Percentiles rank a stretch among this genome's conserved stretches.
phyloP scores from a whole-genome alignment of 1,140 invertebrate species.

The Drosophila biarmipes region DNA sequence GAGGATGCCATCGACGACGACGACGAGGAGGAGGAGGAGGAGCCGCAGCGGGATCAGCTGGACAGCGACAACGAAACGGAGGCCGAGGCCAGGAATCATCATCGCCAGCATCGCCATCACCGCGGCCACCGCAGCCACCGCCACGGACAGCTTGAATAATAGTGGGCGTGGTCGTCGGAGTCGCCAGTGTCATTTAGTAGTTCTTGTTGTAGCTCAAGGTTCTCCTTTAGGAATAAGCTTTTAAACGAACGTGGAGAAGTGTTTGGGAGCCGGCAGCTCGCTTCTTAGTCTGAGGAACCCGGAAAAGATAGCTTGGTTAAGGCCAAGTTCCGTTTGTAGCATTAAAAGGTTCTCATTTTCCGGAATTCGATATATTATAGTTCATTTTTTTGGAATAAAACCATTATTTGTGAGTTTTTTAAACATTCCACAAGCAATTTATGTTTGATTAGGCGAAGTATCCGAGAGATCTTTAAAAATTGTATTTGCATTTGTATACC shows the following conservation, averaged over 20 bases:
- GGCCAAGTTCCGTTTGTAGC: conserved; percentile 3
- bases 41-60: not conserved
- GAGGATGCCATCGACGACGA: conserved; percentile 84
- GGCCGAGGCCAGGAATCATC: conserved; percentile 21
- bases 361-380: not conserved
- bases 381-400: too few relatives aligned
- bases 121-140: conserved; percentile 26
- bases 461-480: not conserved
- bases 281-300: conserved; percentile 14
- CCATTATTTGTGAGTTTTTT: too few relatives aligned
- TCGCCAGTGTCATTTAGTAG: conserved; percentile 39
- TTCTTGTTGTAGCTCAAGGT: conserved; percentile 52
- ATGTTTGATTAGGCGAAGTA: too few relatives aligned
- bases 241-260: conserved; percentile 28
- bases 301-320: not conserved
- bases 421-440: too few relatives aligned
- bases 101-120: conserved; percentile 13
- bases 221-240: conserved; percentile 46
- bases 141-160: conserved; percentile 41
- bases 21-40: conserved; percentile 28
- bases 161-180: conserved; percentile 5
- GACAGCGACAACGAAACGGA: conserved; percentile 31
- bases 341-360: not conserved
- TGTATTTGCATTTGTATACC: too few relatives aligned
- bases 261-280: conserved; percentile 11